Evolutionary conservation across 2,888 invertebrate genomes (phyloP).

Genomic region (Drosophila yooni): DNA sequence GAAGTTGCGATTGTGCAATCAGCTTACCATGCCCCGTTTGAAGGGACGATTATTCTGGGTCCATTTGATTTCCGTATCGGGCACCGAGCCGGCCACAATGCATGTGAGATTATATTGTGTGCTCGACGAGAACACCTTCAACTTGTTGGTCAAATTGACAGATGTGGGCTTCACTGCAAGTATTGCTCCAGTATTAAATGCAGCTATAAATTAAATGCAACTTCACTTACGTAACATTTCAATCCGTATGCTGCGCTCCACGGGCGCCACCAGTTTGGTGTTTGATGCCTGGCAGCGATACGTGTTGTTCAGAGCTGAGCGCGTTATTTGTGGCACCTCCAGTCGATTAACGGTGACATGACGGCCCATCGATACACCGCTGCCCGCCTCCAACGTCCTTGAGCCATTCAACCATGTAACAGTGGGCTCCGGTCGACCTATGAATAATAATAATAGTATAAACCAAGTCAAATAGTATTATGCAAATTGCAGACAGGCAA

Average conservation of each 20-base stretch:
- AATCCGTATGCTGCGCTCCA: conserved; percentile 92
- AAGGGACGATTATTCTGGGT: conserved; percentile 92
- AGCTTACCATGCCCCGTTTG: conserved; percentile 90
- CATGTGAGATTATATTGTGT: conserved; percentile 92
- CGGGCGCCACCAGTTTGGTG: conserved; percentile 93
- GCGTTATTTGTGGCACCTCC: conserved; percentile 89
- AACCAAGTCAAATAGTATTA: conserved; percentile 32
- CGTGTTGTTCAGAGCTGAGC: conserved; percentile 92
- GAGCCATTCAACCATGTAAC: conserved; percentile 94
- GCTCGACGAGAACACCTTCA: conserved; percentile 91
- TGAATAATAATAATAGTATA: conserved; percentile 7
- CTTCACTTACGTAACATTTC: conserved; percentile 92
- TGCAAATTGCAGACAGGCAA: conserved; percentile 28
- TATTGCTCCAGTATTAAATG: neutral
- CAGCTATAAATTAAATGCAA: neutral
- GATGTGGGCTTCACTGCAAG: conserved; percentile 91
- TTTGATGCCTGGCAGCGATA: conserved; percentile 95
- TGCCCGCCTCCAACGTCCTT: conserved; percentile 89
- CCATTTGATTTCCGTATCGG: conserved; percentile 94
- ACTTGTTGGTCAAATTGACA: conserved; percentile 92
- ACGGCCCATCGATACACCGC: conserved; percentile 89
- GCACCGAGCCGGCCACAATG: conserved; percentile 93
- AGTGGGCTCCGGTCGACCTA: conserved; percentile 93
- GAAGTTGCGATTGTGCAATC: conserved; percentile 19
- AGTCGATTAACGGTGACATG: conserved; percentile 92